A percentile compares a stretch with the other conserved stretches of the same genome.
These are phyloP conservation scores for Fundulus diaphanus DNA, from an alignment of 2,797 vertebrate genomes.

Conservation along the genomic window DNA sequence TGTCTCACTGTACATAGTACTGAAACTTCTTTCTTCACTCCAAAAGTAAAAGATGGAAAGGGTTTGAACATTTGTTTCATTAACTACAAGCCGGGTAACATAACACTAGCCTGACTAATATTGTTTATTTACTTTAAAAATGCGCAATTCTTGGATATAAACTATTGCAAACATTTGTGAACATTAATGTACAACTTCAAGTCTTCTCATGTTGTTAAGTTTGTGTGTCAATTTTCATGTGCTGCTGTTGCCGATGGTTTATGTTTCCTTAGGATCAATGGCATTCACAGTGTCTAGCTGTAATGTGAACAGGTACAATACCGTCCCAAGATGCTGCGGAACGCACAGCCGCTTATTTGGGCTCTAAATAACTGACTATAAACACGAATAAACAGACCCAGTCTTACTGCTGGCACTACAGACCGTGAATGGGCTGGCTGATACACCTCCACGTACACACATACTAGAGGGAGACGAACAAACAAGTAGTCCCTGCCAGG, in stretches of 20 bases:
- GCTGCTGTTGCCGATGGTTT: too few species aligned
- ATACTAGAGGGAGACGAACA: too few species aligned
- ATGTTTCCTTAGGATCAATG: too few species aligned
- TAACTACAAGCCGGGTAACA: background rate
- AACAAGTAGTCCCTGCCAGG: too few species aligned
- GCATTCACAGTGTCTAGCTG: too few species aligned
- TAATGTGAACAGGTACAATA: background rate
- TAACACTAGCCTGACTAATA: background rate
- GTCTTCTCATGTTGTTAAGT: too few species aligned
- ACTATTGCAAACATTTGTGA: background rate
- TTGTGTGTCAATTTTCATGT: background rate
- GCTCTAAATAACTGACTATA: too few species aligned
- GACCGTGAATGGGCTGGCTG: too few species aligned
- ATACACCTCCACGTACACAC: too few species aligned
- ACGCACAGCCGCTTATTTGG: too few species aligned
- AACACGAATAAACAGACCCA: too few species aligned
- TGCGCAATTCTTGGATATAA: background rate
- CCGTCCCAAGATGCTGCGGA: background rate
- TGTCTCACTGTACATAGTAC: background rate
- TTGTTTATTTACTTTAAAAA: background rate
- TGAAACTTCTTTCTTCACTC: background rate
- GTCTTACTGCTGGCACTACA: too few species aligned
- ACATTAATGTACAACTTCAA: background rate
- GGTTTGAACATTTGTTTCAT: constrained; percentile 8
- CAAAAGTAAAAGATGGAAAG: background rate